Evolutionary conservation across 2,888 invertebrate species (phyloP).

Genomic region (Sceliomorpha sp.): DNA sequence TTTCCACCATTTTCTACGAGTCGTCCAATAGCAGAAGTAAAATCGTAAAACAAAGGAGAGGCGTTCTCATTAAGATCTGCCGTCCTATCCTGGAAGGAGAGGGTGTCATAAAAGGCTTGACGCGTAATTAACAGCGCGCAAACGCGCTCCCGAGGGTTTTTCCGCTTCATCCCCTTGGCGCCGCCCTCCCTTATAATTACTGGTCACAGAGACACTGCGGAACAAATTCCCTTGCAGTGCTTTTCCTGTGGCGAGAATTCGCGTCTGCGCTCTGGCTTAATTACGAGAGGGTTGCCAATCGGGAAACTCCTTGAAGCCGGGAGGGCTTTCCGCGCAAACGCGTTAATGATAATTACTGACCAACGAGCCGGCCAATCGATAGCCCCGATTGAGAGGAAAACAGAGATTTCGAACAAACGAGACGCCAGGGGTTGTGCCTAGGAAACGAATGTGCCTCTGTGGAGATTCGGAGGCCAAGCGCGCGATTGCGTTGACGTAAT

Average conservation of each 20-base stretch:
- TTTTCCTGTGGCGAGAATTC: conserved; percentile 60
- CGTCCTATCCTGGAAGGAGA: conserved; percentile 40
- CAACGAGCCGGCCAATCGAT: conserved; percentile 36
- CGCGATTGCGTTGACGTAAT: no score
- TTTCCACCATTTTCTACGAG: conserved; percentile 25
- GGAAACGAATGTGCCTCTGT: no score
- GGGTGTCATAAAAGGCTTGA: conserved; percentile 65
- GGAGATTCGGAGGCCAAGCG: no score
- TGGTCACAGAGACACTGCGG: conserved; percentile 60
- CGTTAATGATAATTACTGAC: conserved; percentile 66
- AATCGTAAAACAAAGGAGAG: conserved; percentile 44
- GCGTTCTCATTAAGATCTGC: conserved; percentile 45
- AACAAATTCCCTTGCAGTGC: conserved; percentile 59
- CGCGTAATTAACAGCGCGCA: conserved; percentile 76
- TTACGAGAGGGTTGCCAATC: conserved; percentile 75
- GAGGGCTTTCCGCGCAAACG: conserved; percentile 64
- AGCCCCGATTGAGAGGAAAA: not conserved
- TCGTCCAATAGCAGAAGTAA: conserved; percentile 25
- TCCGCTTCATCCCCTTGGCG: conserved; percentile 52
- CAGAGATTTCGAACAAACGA: not conserved
- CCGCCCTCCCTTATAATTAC: conserved; percentile 73
- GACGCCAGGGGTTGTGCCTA: no score
- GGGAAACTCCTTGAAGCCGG: conserved; percentile 61
- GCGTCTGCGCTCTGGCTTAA: conserved; percentile 64
- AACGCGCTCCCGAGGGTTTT: conserved; percentile 60